These are phyloP conservation scores for Brachyopa scutellaris DNA, from an alignment of 2,888 invertebrate genomes.

Conservation along the genomic window DNA sequence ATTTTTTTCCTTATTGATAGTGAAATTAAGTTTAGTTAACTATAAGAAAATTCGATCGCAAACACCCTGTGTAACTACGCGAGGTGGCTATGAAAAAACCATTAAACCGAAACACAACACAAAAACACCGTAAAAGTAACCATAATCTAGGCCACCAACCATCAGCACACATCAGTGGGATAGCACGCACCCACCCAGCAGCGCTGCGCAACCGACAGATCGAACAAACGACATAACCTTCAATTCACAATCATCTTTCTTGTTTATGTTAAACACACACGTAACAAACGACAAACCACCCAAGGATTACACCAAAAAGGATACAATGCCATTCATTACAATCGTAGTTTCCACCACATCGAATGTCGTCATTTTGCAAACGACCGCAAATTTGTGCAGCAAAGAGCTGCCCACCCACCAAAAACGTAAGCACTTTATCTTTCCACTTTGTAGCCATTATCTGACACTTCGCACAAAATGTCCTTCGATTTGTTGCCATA, in stretches of 20 bases:
- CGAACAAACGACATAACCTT: background rate
- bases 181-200: background rate
- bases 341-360: slow-evolving; percentile 58
- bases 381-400: slow-evolving; percentile 36
- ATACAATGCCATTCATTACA: slow-evolving; percentile 55
- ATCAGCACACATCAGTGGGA: background rate
- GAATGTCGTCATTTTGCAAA: slow-evolving; percentile 42
- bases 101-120: no score
- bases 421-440: slow-evolving; percentile 53
- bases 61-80: background rate
- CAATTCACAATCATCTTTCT: slow-evolving; percentile 31
- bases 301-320: slow-evolving; percentile 36
- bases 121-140: background rate
- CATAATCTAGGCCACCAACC: slow-evolving; percentile 23
- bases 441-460: slow-evolving; percentile 55
- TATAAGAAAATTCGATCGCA: no score
- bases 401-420: background rate
- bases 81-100: background rate
- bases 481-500: slow-evolving; percentile 57
- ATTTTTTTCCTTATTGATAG: no score
- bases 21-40: no score
- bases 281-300: slow-evolving; percentile 31
- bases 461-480: slow-evolving; percentile 41
- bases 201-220: no score
- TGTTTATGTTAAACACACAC: slow-evolving; percentile 51